Percentiles rank a stretch among this genome's conserved stretches.
Evolutionary conservation across 2,888 invertebrate genomes (phyloP).

Genomic region (Nemurella pictetii): DNA sequence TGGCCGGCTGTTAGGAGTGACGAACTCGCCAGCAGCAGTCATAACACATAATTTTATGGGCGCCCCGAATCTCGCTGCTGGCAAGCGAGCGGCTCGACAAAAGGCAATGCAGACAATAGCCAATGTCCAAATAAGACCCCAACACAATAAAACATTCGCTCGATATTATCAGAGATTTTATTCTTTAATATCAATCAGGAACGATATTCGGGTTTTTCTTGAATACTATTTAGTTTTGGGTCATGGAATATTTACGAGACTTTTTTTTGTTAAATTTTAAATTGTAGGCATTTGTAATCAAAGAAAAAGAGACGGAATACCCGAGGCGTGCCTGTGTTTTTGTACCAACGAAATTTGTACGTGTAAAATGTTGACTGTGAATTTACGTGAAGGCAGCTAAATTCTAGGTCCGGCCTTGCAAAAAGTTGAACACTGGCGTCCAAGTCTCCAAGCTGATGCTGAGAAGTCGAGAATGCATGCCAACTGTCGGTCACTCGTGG

Average conservation of each 20-base stretch:
- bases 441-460: too few species aligned
- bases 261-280: not conserved
- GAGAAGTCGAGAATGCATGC: too few species aligned
- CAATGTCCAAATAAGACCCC: constrained; percentile 21
- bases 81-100: not conserved
- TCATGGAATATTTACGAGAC: not conserved
- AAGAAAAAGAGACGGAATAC: not conserved
- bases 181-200: constrained; percentile 17
- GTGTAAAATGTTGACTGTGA: too few species aligned
- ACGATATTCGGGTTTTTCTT: not conserved
- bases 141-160: constrained; percentile 14
- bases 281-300: not conserved
- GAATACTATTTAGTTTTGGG: not conserved
- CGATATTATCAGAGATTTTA: constrained; percentile 7
- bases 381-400: too few species aligned
- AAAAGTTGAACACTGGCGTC: too few species aligned
- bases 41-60: not conserved
- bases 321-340: too few species aligned
- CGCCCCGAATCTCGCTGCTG: not conserved
- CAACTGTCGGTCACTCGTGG: not conserved
- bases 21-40: not conserved
- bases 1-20: too few species aligned
- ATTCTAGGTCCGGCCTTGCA: too few species aligned
- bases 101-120: constrained; percentile 19
- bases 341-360: too few species aligned